Conservation (phyloP, 2,888 invertebrate genomes). For the Synergus umbraculus region DNA sequence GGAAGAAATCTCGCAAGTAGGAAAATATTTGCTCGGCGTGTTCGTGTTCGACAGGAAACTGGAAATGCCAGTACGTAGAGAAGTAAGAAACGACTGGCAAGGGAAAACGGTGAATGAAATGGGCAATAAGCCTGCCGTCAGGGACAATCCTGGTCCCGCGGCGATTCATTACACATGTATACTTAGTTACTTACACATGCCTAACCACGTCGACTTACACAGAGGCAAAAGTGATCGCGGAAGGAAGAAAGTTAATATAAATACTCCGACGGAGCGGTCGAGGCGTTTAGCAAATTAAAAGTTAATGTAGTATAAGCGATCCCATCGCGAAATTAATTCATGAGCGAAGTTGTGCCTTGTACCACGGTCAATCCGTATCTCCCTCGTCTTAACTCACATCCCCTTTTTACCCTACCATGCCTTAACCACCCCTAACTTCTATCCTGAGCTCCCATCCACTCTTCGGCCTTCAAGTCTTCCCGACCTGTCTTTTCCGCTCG, state of each 20-base stretch:
- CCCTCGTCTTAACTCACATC: slow-evolving; percentile 20
- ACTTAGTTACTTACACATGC: neutral
- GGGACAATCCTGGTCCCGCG: slow-evolving; percentile 54
- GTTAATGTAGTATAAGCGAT: slow-evolving; percentile 66
- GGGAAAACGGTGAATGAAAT: slow-evolving; percentile 34
- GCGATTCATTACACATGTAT: slow-evolving; percentile 54
- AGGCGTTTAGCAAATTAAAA: slow-evolving; percentile 64
- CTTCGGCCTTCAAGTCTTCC: slow-evolving; percentile 42
- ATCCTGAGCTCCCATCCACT: slow-evolving; percentile 32
- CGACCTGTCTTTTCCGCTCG: slow-evolving; percentile 54
- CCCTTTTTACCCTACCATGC: neutral
- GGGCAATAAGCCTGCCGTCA: slow-evolving; percentile 56
- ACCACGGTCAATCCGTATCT: slow-evolving; percentile 58
- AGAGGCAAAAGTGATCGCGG: slow-evolving; percentile 34
- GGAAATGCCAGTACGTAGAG: slow-evolving; percentile 4
- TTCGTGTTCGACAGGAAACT: slow-evolving; percentile 36
- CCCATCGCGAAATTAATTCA: slow-evolving; percentile 66
- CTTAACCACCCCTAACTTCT: neutral
- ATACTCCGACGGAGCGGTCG: slow-evolving; percentile 37
- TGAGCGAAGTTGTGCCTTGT: slow-evolving; percentile 58
- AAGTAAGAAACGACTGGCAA: neutral
- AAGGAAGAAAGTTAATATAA: slow-evolving; percentile 53
- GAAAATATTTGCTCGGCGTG: slow-evolving; percentile 30
- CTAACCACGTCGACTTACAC: neutral
- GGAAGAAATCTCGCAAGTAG: slow-evolving; percentile 25